Conservation (phyloP, 1,140 invertebrate genomes). For the Heliconius himera region DNA sequence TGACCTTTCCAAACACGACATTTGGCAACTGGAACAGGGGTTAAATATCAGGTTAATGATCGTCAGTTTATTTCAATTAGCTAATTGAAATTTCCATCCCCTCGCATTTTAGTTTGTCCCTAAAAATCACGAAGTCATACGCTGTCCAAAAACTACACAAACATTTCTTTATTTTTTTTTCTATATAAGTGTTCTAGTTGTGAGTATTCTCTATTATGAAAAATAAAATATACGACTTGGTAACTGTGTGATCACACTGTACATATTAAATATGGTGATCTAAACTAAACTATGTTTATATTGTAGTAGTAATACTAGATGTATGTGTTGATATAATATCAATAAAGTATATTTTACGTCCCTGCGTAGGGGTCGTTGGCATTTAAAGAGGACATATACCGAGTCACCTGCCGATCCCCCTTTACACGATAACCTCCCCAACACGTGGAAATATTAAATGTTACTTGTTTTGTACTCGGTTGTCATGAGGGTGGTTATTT, state of each 20-base stretch:
- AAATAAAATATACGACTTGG: background rate
- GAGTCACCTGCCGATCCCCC: constrained; percentile 59
- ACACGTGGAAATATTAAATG: constrained; percentile 58
- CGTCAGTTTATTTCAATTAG: constrained; percentile 37
- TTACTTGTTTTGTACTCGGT: constrained; percentile 53
- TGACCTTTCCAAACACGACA: constrained; percentile 36
- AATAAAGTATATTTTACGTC: constrained; percentile 57
- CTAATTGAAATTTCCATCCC: constrained; percentile 30
- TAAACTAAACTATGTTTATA: background rate
- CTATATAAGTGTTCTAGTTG: too few species aligned
- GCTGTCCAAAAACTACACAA: too few species aligned
- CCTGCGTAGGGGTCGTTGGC: constrained; percentile 55
- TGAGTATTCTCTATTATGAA: too few species aligned
- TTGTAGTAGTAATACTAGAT: constrained; percentile 15
- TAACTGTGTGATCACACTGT: background rate
- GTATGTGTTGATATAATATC: constrained; percentile 47
- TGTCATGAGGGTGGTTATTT: constrained; percentile 38
- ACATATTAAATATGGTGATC: background rate
- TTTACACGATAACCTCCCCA: constrained; percentile 52
- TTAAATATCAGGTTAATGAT: constrained; percentile 39
- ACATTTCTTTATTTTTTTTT: too few species aligned
- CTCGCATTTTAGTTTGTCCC: background rate
- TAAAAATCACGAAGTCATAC: background rate
- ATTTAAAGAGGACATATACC: constrained; percentile 63
- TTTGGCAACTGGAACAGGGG: constrained; percentile 33